phyloP scores from a whole-genome alignment of 2,888 invertebrate species.

The Drosophila macrospina region DNA sequence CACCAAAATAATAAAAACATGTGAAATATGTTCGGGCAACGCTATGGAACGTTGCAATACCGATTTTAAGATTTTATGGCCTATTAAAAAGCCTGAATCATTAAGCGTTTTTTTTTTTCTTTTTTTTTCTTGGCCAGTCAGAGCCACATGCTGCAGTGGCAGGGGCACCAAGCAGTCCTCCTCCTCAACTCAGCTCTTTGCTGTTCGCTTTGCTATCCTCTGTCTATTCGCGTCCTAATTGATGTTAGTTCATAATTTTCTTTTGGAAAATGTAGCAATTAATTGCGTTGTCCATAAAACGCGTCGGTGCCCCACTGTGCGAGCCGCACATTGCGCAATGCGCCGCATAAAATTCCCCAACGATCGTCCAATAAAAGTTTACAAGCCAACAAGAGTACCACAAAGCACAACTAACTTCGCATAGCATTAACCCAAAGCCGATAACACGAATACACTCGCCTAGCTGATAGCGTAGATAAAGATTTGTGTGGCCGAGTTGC shows the following conservation, averaged over 20 bases:
- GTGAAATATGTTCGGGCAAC: conserved; percentile 76
- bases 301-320: conserved; percentile 78
- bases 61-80: conserved; percentile 79
- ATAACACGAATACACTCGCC: conserved; percentile 32
- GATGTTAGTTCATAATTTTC: conserved; percentile 81
- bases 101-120: conserved; percentile 51
- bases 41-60: conserved; percentile 66
- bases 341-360: conserved; percentile 63
- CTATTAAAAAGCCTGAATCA: conserved; percentile 79
- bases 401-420: conserved; percentile 27
- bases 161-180: not conserved
- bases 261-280: conserved; percentile 80
- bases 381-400: conserved; percentile 66
- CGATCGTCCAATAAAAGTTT: conserved; percentile 75
- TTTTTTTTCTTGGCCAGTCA: conserved; percentile 34
- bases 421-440: conserved; percentile 21
- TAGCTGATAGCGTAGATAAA: not conserved
- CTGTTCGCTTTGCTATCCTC: conserved; percentile 18
- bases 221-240: conserved; percentile 69
- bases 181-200: too few species aligned
- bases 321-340: conserved; percentile 77
- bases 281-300: conserved; percentile 78
- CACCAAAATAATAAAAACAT: conserved; percentile 79
- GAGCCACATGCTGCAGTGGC: conserved; percentile 25
- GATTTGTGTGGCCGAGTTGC: not conserved